A percentile compares a stretch with the other conserved stretches of the same genome.
Evolutionary conservation across 2,888 invertebrate species (phyloP).

Genomic region (Xylocampa areola): DNA sequence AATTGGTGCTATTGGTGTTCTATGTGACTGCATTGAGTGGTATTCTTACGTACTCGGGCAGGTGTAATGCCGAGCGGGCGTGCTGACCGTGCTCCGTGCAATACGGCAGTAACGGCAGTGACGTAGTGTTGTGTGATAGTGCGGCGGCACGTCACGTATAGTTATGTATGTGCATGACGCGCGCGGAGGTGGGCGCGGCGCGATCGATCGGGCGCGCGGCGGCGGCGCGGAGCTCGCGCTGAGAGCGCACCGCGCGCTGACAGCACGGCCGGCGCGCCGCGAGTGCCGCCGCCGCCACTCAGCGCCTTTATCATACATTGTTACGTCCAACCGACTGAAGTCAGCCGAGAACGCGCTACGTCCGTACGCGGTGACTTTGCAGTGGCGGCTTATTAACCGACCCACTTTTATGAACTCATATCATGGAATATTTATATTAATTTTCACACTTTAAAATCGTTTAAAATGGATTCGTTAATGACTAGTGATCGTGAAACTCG

Average conservation of each 20-base stretch:
- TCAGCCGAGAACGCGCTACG: slow-evolving; percentile 27
- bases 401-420: not conserved
- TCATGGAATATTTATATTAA: too few relatives aligned
- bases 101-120: too few relatives aligned
- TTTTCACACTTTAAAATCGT: too few relatives aligned
- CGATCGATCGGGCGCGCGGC: slow-evolving; percentile 7
- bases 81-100: too few relatives aligned
- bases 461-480: too few relatives aligned
- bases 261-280: slow-evolving; percentile 29
- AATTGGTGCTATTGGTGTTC: too few relatives aligned
- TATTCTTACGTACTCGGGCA: too few relatives aligned
- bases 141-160: not conserved
- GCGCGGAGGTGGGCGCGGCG: slow-evolving; percentile 11
- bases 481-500: too few relatives aligned
- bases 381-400: not conserved
- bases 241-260: slow-evolving; percentile 24
- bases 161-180: slow-evolving; percentile 5
- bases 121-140: not conserved
- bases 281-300: slow-evolving; percentile 43
- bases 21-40: too few relatives aligned
- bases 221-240: slow-evolving; percentile 6
- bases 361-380: slow-evolving; percentile 24
- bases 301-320: slow-evolving; percentile 54
- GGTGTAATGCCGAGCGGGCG: too few relatives aligned
- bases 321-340: slow-evolving; percentile 48